A percentile compares a stretch with the other conserved stretches of the same genome.
phyloP scores from a whole-genome alignment of 2,113 vertebrate species.

The Coryphaenoides rupestris region DNA sequence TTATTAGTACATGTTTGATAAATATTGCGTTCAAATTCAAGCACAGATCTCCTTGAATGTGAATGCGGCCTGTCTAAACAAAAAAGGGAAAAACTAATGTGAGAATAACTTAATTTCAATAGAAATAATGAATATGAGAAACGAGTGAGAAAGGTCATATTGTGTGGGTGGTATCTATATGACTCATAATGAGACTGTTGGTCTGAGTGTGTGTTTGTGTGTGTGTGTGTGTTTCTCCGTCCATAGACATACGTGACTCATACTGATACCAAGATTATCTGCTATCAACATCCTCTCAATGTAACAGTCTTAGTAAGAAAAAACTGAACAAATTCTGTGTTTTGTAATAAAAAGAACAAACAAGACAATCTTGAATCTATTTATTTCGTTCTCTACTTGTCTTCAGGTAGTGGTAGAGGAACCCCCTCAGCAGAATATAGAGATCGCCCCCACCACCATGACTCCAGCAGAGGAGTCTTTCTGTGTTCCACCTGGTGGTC shows the following conservation, averaged over 20 bases:
- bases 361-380: too few relatives aligned
- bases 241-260: slow-evolving; percentile 22
- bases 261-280: slow-evolving; percentile 17
- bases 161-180: slow-evolving; percentile 61
- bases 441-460: too few relatives aligned
- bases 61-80: not conserved
- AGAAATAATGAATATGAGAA: slow-evolving; percentile 55
- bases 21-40: not conserved
- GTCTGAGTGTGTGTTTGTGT: slow-evolving; percentile 13
- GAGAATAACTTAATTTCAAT: slow-evolving; percentile 22
- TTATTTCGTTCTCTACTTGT: too few relatives aligned
- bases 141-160: slow-evolving; percentile 59
- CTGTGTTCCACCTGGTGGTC: too few relatives aligned
- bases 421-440: too few relatives aligned
- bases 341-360: too few relatives aligned
- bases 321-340: too few relatives aligned
- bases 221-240: slow-evolving; percentile 24
- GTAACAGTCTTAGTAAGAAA: too few relatives aligned
- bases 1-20: not conserved
- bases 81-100: slow-evolving; percentile 10
- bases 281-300: slow-evolving; percentile 12
- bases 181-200: slow-evolving; percentile 49
- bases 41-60: not conserved
- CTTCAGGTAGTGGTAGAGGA: too few relatives aligned
- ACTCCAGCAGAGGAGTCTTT: too few relatives aligned